These are phyloP conservation scores for Hippolais icterina DNA, from an alignment of 2,113 vertebrate species.

Conservation along the genomic window DNA sequence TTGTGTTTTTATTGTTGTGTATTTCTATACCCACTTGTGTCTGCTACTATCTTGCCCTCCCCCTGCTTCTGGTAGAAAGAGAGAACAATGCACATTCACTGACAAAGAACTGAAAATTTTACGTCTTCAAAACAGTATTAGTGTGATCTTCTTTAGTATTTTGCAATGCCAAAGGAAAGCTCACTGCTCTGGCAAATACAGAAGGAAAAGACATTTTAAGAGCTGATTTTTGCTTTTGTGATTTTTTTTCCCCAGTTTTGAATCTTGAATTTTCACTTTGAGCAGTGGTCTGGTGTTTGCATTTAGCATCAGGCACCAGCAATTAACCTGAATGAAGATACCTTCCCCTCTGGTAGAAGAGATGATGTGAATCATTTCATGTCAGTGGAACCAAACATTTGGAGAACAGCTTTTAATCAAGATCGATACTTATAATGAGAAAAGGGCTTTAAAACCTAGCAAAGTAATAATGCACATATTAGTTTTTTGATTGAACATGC, in stretches of 20 bases:
- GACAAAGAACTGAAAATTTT: neutral
- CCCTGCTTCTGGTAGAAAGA: neutral
- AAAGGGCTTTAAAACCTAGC: constrained; percentile 56
- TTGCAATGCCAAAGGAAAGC: neutral
- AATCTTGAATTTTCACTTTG: neutral
- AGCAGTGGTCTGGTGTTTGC: neutral
- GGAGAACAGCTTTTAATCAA: constrained; percentile 59
- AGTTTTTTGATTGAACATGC: constrained; percentile 58
- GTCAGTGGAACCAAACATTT: constrained; percentile 48
- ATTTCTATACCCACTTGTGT: neutral
- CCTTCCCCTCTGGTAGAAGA: neutral
- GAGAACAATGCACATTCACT: neutral
- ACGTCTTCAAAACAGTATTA: neutral
- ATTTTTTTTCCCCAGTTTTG: neutral
- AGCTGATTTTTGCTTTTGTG: neutral
- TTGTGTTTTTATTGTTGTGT: neutral
- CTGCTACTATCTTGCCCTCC: neutral
- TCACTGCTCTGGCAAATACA: neutral
- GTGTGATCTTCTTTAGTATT: neutral
- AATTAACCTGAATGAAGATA: constrained; percentile 49
- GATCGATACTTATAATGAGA: constrained; percentile 59
- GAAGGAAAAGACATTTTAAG: neutral
- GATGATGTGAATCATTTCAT: constrained; percentile 9
- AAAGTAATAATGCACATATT: constrained; percentile 63
- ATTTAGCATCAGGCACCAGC: neutral